Conservation (phyloP, 2,888 invertebrate species). For the Nephrocerus scutellatus region DNA sequence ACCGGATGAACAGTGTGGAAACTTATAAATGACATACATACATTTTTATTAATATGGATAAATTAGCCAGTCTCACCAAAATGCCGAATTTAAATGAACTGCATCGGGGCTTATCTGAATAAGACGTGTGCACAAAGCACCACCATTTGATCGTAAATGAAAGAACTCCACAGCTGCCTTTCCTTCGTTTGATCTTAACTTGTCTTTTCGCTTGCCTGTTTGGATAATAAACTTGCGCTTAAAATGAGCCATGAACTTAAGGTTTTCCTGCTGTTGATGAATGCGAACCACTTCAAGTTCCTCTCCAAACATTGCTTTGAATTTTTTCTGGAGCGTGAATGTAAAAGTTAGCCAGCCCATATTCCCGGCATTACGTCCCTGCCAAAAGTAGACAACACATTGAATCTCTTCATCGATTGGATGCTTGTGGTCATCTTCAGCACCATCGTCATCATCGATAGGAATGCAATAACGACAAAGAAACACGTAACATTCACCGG, state of each 20-base stretch:
- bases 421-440: slow-evolving; percentile 35
- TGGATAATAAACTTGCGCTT: slow-evolving; percentile 89
- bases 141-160: slow-evolving; percentile 93
- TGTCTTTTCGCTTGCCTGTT: slow-evolving; percentile 69
- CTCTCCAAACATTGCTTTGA: slow-evolving; percentile 79
- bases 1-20: neutral
- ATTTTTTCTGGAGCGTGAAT: slow-evolving; percentile 89
- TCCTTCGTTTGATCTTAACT: slow-evolving; percentile 40
- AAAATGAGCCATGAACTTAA: slow-evolving; percentile 97
- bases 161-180: slow-evolving; percentile 76
- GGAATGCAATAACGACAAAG: slow-evolving; percentile 92
- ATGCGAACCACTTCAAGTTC: slow-evolving; percentile 92
- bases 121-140: slow-evolving; percentile 83
- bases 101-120: slow-evolving; percentile 87
- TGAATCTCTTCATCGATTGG: slow-evolving; percentile 56
- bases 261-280: slow-evolving; percentile 97
- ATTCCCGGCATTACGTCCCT: slow-evolving; percentile 92
- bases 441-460: slow-evolving; percentile 56
- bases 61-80: slow-evolving; percentile 62
- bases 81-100: slow-evolving; percentile 79
- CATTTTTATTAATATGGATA: slow-evolving; percentile 2
- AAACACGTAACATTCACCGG: slow-evolving; percentile 95
- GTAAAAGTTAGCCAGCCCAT: slow-evolving; percentile 99
- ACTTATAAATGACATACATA: slow-evolving; percentile 1
- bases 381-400: slow-evolving; percentile 99